Percentiles rank a stretch among this genome's conserved stretches.
Evolutionary conservation across 2,797 vertebrate genomes (phyloP).

Genomic region (Peromyscus melanophrys): DNA sequence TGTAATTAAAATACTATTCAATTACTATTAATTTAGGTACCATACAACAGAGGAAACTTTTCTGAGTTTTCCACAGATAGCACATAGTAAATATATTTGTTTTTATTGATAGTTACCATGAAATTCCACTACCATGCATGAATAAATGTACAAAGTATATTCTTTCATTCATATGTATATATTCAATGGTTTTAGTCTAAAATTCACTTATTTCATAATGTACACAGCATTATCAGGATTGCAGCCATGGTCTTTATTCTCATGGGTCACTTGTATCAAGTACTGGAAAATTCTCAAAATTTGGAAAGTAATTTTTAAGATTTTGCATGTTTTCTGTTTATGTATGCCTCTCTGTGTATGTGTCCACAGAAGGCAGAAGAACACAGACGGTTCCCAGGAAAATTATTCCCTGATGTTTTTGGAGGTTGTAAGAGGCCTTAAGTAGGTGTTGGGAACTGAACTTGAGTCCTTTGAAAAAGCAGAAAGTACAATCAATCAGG

Average conservation of each 20-base stretch:
- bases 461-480: background rate
- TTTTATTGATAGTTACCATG: conserved; percentile 61
- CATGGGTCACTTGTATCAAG: conserved; percentile 36
- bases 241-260: background rate
- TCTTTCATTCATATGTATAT: conserved; percentile 53
- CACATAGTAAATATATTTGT: conserved; percentile 46
- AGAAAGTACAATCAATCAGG: background rate
- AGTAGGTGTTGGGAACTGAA: background rate
- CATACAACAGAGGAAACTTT: conserved; percentile 64
- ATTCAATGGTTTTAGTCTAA: background rate
- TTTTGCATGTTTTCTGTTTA: background rate
- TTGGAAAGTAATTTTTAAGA: background rate
- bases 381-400: background rate
- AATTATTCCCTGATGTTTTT: background rate
- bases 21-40: conserved; percentile 32
- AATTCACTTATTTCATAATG: background rate
- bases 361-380: background rate
- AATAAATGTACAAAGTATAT: conserved; percentile 37
- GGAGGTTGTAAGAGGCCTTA: background rate
- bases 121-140: conserved; percentile 55
- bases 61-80: conserved; percentile 45
- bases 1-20: conserved; percentile 68
- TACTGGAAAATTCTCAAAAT: background rate
- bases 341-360: background rate
- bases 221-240: background rate